phyloP scores from a whole-genome alignment of 2,113 vertebrate species.

The Bettongia penicillata region DNA sequence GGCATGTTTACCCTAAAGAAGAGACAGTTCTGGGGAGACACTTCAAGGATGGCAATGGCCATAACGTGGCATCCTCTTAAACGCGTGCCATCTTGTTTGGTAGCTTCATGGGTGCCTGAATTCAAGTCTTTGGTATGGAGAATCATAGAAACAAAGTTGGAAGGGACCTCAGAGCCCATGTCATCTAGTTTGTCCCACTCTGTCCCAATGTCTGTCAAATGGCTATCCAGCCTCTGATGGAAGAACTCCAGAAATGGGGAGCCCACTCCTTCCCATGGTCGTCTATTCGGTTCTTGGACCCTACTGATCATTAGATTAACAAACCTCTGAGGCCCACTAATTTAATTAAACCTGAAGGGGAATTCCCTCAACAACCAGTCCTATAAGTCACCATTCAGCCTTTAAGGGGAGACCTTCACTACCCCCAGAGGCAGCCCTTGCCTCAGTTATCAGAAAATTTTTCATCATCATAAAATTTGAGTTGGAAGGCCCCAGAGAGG shows the following conservation, averaged over 20 bases:
- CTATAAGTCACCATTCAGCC: not conserved
- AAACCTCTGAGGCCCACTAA: not conserved
- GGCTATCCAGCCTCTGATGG: not conserved
- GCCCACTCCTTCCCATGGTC: not conserved
- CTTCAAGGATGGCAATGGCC: too few species aligned
- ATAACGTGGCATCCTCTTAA: not conserved
- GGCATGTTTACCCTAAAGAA: too few species aligned
- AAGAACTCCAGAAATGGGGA: not conserved
- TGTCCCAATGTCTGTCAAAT: not conserved
- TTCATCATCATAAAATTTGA: not conserved
- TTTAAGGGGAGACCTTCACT: not conserved
- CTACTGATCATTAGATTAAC: not conserved
- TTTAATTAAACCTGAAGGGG: not conserved
- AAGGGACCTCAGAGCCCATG: too few species aligned
- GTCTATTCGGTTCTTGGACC: not conserved
- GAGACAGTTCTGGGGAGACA: not conserved
- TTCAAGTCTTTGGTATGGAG: too few species aligned
- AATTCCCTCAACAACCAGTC: not conserved
- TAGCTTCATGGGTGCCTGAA: too few species aligned
- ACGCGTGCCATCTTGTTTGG: not conserved
- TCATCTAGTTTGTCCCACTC: not conserved
- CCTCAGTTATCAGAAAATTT: not conserved
- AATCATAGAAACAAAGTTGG: too few species aligned
- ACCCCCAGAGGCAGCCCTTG: not conserved
- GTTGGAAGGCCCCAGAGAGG: not conserved